Conservation (phyloP, 2,888 invertebrate species). For the Pharmacophagus antenor region DNA sequence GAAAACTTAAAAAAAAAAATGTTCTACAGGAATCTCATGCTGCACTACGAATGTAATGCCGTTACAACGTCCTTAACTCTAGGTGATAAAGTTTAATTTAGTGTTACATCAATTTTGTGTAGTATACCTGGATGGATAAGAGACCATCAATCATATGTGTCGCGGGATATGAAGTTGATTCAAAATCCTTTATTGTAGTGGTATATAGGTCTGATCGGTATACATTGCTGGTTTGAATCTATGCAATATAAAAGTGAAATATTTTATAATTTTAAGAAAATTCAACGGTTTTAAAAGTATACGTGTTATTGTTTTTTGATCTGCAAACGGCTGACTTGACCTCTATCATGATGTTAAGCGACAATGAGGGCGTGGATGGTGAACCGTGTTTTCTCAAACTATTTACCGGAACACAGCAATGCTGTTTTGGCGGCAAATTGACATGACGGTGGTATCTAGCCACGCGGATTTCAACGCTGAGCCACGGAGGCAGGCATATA, state of each 20-base stretch:
- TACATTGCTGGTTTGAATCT: constrained; percentile 14
- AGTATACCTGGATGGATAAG: constrained; percentile 26
- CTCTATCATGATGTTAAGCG: no score
- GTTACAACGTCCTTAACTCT: background rate
- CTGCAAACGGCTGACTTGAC: no score
- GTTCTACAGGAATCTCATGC: constrained; percentile 40
- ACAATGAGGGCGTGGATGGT: no score
- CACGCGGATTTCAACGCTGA: no score
- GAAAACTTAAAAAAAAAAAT: constrained; percentile 43
- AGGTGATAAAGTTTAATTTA: constrained; percentile 18
- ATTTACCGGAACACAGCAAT: no score
- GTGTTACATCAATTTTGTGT: background rate
- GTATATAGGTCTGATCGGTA: constrained; percentile 5
- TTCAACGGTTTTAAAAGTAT: no score
- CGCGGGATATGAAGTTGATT: constrained; percentile 39
- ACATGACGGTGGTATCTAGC: no score
- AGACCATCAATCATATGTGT: constrained; percentile 54
- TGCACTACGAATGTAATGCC: constrained; percentile 22
- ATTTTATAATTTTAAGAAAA: no score
- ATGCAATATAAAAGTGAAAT: background rate
- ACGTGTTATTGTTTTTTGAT: no score
- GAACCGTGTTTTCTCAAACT: no score
- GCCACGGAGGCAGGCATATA: no score
- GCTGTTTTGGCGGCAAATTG: no score
- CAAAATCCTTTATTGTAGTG: constrained; percentile 30